Evolutionary conservation across 2,888 invertebrate genomes (phyloP).

Genomic region (Sarcophaga carnaria): DNA sequence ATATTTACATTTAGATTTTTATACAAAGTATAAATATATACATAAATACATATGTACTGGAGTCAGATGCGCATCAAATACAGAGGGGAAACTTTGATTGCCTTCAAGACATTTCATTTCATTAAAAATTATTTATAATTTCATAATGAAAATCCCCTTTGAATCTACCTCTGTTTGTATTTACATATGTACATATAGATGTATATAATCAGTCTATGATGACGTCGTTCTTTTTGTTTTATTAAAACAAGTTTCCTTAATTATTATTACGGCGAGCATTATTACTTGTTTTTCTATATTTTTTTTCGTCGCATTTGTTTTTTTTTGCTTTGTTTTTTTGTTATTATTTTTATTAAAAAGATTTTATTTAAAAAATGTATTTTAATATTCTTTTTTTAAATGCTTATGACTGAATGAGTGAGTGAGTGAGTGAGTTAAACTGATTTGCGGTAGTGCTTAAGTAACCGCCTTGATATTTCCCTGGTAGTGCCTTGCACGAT

Average conservation of each 20-base stretch:
- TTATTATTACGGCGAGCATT: constrained; percentile 20
- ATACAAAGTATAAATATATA: too few relatives aligned
- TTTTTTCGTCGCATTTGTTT: background rate
- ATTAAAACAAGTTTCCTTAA: constrained; percentile 64
- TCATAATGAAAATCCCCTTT: too few relatives aligned
- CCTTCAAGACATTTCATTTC: too few relatives aligned
- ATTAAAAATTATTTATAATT: too few relatives aligned
- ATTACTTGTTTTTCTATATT: constrained; percentile 51
- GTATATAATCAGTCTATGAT: constrained; percentile 12
- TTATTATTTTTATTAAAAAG: constrained; percentile 5
- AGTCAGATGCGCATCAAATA: too few relatives aligned
- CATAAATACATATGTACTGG: too few relatives aligned
- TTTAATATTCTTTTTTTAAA: background rate
- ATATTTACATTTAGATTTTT: too few relatives aligned
- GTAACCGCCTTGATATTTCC: background rate
- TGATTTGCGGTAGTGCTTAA: background rate
- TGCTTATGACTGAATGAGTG: background rate
- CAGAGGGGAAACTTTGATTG: too few relatives aligned
- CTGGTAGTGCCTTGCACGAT: constrained; percentile 60
- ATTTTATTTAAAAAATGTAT: background rate
- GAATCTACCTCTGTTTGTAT: too few relatives aligned
- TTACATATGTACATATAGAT: too few relatives aligned
- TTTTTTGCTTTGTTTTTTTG: background rate
- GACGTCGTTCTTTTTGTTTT: constrained; percentile 32
- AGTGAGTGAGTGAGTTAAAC: too few relatives aligned